These are phyloP conservation scores for Apodemus agrarius DNA, from an alignment of 2,797 vertebrate genomes.

Conservation along the genomic window DNA sequence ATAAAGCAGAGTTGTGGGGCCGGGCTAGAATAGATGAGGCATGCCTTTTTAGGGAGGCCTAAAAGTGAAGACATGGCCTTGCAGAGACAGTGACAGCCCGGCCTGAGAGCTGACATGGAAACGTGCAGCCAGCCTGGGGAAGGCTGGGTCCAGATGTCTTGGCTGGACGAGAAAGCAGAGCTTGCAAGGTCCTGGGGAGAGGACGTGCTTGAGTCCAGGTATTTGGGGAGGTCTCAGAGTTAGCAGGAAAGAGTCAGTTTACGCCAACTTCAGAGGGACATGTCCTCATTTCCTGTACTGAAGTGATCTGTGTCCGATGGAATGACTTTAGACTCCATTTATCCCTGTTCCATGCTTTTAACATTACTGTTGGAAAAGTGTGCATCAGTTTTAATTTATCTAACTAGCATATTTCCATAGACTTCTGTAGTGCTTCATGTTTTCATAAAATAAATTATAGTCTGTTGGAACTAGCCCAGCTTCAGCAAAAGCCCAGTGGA, in stretches of 20 bases:
- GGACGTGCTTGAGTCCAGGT: neutral
- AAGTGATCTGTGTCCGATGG: neutral
- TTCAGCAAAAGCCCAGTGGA: constrained; percentile 7
- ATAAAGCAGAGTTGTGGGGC: neutral
- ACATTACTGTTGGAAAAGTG: constrained; percentile 3
- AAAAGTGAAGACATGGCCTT: neutral
- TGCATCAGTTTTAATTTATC: constrained; percentile 32
- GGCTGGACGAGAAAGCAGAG: neutral
- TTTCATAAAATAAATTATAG: constrained; percentile 42
- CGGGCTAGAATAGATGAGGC: neutral
- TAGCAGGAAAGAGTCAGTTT: neutral
- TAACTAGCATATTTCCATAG: neutral
- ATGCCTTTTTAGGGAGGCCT: neutral
- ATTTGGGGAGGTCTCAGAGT: neutral
- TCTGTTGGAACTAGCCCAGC: neutral
- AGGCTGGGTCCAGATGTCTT: neutral
- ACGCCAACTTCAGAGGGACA: neutral
- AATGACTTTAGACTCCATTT: constrained; percentile 23
- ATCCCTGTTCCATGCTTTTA: neutral
- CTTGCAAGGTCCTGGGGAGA: neutral
- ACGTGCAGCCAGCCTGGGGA: neutral
- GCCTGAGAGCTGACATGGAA: neutral
- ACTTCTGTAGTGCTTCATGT: neutral
- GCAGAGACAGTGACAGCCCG: neutral
- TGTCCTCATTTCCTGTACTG: neutral